phyloP scores from a whole-genome alignment of 64 coral and sea anemone genomes.

The Montipora sp. region DNA sequence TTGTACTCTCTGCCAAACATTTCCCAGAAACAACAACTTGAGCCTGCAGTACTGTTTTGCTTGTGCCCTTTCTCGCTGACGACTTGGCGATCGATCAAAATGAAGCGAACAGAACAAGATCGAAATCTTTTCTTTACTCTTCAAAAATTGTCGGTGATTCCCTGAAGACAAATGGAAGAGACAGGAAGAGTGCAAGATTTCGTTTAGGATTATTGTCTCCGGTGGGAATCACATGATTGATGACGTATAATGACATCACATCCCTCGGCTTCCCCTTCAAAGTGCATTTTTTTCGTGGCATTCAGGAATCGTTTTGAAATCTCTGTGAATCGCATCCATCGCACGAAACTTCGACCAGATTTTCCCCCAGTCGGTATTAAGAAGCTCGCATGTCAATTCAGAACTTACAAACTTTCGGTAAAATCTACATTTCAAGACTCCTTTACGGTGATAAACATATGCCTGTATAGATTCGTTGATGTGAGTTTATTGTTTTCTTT shows the following conservation, averaged over 20 bases:
- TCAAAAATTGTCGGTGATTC: too few relatives aligned
- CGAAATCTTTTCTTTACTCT: not conserved
- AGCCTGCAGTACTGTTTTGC: conserved; percentile 19
- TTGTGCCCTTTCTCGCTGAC: not conserved
- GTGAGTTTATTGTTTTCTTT: not conserved
- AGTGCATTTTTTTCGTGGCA: not conserved
- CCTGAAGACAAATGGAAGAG: too few relatives aligned
- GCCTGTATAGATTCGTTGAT: not conserved
- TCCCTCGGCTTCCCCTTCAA: not conserved
- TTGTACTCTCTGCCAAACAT: not conserved
- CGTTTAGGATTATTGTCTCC: too few relatives aligned
- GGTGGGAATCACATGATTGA: conserved; percentile 26
- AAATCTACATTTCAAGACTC: not conserved
- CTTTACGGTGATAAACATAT: not conserved
- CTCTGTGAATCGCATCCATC: not conserved
- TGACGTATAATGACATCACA: conserved; percentile 32
- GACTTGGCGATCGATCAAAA: not conserved
- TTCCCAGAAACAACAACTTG: not conserved
- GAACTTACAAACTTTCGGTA: conserved; percentile 87
- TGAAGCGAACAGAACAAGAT: not conserved
- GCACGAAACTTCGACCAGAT: not conserved
- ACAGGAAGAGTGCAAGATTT: too few relatives aligned
- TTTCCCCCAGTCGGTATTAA: conserved; percentile 29
- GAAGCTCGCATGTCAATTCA: conserved; percentile 96
- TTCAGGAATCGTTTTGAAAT: not conserved